phyloP scores from a whole-genome alignment of 2,797 vertebrate species.

The Sylvia borin region DNA sequence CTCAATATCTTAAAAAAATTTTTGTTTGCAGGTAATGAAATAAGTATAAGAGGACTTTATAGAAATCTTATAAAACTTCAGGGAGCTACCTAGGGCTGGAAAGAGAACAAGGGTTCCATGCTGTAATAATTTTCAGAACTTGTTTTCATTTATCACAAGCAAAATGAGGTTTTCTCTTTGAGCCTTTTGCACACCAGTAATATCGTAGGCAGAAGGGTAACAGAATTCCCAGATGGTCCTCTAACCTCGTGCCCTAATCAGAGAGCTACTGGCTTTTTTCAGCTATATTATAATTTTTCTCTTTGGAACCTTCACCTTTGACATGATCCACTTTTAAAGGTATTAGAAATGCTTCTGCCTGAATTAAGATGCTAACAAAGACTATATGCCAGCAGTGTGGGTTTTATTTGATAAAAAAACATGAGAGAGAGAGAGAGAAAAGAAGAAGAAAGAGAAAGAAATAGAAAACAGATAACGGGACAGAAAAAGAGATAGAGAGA shows the following conservation, averaged over 20 bases:
- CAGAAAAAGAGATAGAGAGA: no score
- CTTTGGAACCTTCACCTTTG: not conserved
- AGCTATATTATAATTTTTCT: not conserved
- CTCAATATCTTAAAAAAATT: not conserved
- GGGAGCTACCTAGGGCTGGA: not conserved
- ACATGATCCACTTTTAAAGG: not conserved
- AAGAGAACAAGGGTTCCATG: fast-evolving
- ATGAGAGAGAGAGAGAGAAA: no score
- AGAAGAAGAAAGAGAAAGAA: no score
- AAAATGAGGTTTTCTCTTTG: not conserved
- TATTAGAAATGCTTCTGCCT: not conserved
- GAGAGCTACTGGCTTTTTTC: not conserved
- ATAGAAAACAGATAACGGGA: no score
- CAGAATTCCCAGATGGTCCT: not conserved
- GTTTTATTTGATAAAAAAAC: not conserved
- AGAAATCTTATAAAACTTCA: not conserved
- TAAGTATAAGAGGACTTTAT: not conserved
- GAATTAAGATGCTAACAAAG: fast-evolving
- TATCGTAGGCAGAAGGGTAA: not conserved
- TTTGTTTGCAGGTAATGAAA: not conserved
- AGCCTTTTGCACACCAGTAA: not conserved
- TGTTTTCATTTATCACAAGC: not conserved
- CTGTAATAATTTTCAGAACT: not conserved
- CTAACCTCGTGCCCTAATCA: not conserved
- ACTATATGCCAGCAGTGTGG: not conserved